phyloP scores from a whole-genome alignment of 2,888 invertebrate species.

The Gandaritis pyraliata region DNA sequence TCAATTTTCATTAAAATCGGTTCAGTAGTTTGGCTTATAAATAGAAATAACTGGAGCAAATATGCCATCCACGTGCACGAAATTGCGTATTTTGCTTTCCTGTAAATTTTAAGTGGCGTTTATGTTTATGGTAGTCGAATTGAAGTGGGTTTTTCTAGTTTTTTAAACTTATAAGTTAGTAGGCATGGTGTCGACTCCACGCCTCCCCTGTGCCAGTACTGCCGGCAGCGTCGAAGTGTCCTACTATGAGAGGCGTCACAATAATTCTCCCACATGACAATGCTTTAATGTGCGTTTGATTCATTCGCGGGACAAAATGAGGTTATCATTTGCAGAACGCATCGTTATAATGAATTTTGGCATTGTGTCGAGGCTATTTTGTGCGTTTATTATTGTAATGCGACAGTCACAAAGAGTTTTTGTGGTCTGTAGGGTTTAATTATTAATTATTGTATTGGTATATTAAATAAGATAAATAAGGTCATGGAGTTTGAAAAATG shows the following conservation, averaged over 20 bases:
- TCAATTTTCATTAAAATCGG: too few relatives aligned
- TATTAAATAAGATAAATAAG: not conserved
- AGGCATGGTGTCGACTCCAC: slow-evolving; percentile 22
- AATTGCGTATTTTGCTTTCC: too few relatives aligned
- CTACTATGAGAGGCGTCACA: slow-evolving; percentile 80
- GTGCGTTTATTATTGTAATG: slow-evolving; percentile 44
- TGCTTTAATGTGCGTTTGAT: slow-evolving; percentile 83
- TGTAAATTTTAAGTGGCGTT: too few relatives aligned
- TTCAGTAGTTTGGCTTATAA: too few relatives aligned
- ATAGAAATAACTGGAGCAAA: too few relatives aligned
- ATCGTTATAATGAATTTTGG: slow-evolving; percentile 74
- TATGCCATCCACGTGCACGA: too few relatives aligned
- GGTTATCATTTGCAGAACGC: slow-evolving; percentile 79
- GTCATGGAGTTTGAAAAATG: too few relatives aligned
- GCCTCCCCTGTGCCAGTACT: slow-evolving; percentile 40
- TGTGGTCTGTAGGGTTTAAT: slow-evolving; percentile 16
- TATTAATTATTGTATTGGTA: slow-evolving; percentile 2
- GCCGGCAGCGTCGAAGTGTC: slow-evolving; percentile 73
- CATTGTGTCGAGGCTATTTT: slow-evolving; percentile 60
- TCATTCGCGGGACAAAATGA: slow-evolving; percentile 79
- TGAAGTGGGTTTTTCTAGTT: too few relatives aligned
- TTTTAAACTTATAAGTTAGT: too few relatives aligned
- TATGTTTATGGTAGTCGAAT: too few relatives aligned
- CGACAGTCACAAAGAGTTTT: slow-evolving; percentile 38
- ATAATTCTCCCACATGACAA: slow-evolving; percentile 82